These are phyloP conservation scores for Dicaeum eximium DNA, from an alignment of 2,113 vertebrate species.

Conservation along the genomic window DNA sequence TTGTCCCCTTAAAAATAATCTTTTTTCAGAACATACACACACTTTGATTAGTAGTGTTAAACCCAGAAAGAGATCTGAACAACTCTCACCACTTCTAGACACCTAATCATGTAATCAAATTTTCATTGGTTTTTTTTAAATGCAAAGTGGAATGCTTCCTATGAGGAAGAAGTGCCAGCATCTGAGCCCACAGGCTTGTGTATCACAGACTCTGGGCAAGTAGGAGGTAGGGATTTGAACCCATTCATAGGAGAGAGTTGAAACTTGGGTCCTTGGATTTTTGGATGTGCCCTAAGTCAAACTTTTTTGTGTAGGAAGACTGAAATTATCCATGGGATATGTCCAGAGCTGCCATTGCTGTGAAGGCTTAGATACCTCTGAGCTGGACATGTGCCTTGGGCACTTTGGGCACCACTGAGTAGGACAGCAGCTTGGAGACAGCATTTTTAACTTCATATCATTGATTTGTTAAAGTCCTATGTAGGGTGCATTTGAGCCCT, in stretches of 20 bases:
- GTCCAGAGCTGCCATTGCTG: rapidly evolving
- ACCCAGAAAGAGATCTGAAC: background rate
- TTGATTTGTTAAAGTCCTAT: background rate
- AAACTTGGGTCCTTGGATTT: background rate
- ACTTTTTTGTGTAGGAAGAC: background rate
- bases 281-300: background rate
- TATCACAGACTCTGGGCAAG: background rate
- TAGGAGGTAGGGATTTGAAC: background rate
- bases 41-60: background rate
- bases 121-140: background rate
- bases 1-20: background rate
- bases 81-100: background rate
- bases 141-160: background rate
- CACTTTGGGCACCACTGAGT: background rate
- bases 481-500: background rate
- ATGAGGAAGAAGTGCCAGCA: background rate
- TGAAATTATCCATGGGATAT: rapidly evolving
- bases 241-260: background rate
- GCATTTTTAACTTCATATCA: background rate
- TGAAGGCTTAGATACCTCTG: background rate
- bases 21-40: background rate
- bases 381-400: background rate
- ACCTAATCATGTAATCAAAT: background rate
- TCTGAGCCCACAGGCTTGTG: background rate
- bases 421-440: background rate